Evolutionary conservation across 2,113 vertebrate genomes (phyloP).

Genomic region (Butastur rufipennis): DNA sequence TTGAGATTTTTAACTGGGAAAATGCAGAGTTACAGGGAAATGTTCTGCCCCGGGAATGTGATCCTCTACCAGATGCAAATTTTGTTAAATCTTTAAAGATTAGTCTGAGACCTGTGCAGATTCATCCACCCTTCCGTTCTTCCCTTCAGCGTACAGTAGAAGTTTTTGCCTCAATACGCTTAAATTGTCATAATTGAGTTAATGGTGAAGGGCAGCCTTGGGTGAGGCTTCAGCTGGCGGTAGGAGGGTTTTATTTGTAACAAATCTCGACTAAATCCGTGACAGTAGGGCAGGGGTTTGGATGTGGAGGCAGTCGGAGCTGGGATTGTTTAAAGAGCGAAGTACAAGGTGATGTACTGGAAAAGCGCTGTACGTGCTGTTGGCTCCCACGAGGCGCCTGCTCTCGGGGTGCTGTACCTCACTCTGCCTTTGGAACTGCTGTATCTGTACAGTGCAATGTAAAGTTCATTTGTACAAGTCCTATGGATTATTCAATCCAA

Average conservation of each 20-base stretch:
- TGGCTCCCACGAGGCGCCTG: neutral
- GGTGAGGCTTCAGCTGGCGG: neutral
- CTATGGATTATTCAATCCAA: rapidly evolving
- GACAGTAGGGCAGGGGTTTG: neutral
- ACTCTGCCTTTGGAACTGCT: neutral
- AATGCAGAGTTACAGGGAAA: neutral
- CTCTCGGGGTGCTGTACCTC: neutral
- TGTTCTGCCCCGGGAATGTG: neutral
- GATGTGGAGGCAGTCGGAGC: rapidly evolving
- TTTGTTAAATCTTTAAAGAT: neutral
- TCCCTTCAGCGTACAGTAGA: rapidly evolving
- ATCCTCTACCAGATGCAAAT: no score
- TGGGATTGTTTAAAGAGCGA: neutral
- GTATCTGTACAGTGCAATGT: rapidly evolving
- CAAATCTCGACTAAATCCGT: rapidly evolving
- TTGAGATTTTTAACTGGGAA: neutral
- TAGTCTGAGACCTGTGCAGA: neutral
- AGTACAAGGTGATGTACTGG: no score
- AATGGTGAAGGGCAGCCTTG: neutral
- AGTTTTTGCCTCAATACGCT: neutral
- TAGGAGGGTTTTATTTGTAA: neutral
- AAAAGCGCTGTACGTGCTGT: neutral
- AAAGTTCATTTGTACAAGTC: neutral
- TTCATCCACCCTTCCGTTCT: neutral
- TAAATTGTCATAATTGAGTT: rapidly evolving